Evolutionary conservation across 2,888 invertebrate genomes (phyloP), one percentile per base, ranked within the genome.

Genomic region (Smittia aterrima): DNA sequence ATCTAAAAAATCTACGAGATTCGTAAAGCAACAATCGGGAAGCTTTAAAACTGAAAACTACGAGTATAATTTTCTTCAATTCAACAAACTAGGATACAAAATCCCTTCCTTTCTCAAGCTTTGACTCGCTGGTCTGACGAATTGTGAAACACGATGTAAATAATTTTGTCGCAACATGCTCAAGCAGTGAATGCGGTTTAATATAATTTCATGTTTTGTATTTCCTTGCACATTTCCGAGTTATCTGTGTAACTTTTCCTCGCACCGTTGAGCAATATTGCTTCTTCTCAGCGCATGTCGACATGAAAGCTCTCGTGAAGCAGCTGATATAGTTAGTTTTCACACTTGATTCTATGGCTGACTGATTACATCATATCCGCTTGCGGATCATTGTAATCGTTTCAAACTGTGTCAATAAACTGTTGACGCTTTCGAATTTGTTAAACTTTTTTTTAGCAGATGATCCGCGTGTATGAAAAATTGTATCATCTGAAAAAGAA

Each of bases 351-450:
- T 13, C 16, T 16, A 58, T 24, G 58, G 20, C 24, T 22, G 3
- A 20, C 3, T 22, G 24, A 22, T 58, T 58, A 16, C 24, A 58
- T 58, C 47, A 58, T 18, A 47, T 47, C n/a, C n/a, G 3, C n/a
- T 4, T 58, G 22, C 20, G 13, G 53, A 58, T 58, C 53, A 47
- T 47, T 47, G 18, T 47, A 58, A 24, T 58, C 20, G 16, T 11
- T 47, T 32, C 9, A 58, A 58, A 22, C 11, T 58, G 58, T 18
- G 58, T 18, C 58, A 58, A 22, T 58, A 22, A 58, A 58, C 58
- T 58, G 20, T 58, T 9, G 18, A 20, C 18, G 20, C 24, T 58
- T 22, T 4, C n/a, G n/a, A 47, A 16, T 3, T 18, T 47, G 53
- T 16, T 47, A 11, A 38, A n/a, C n/a, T n/a, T n/a, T n/a, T n/a